phyloP scores from a whole-genome alignment of 2,888 invertebrate genomes.

The Plemyria rubiginata region DNA sequence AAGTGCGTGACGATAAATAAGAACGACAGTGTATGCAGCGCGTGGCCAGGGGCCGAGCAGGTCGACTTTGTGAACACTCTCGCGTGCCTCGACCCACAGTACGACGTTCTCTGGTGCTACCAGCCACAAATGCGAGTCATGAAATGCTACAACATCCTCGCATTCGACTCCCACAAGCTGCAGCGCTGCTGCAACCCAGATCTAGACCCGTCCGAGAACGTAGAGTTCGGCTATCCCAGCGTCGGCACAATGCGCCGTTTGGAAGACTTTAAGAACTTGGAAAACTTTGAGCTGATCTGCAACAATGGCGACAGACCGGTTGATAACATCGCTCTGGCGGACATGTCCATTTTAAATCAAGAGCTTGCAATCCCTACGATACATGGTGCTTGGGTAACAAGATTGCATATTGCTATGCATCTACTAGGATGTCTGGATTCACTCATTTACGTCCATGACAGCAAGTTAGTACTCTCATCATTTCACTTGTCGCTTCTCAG shows the following conservation, averaged over 20 bases:
- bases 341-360: conserved; percentile 89
- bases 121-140: conserved; percentile 87
- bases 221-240: conserved; percentile 54
- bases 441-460: conserved; percentile 91
- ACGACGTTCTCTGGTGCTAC: conserved; percentile 97
- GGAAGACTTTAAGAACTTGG: conserved; percentile 73
- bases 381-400: conserved; percentile 88
- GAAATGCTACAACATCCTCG: conserved; percentile 93
- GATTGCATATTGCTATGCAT: conserved; percentile 96
- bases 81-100: conserved; percentile 94
- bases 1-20: conserved; percentile 96
- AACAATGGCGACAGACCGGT: conserved; percentile 58
- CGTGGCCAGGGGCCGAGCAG: conserved; percentile 93
- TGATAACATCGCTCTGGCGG: conserved; percentile 66
- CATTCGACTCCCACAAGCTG: conserved; percentile 87
- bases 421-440: conserved; percentile 95
- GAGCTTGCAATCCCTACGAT: conserved; percentile 92
- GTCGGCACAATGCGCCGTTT: conserved; percentile 72
- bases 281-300: conserved; percentile 65
- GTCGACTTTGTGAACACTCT: conserved; percentile 92
- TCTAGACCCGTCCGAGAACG: conserved; percentile 54
- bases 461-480: conserved; percentile 72
- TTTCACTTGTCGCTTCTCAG: not conserved
- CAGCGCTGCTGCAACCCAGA: conserved; percentile 73
- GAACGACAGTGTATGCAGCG: conserved; percentile 93